Base-by-base conservation (phyloP, 2,113 vertebrate species). In the Tapirus terrestris region DNA sequence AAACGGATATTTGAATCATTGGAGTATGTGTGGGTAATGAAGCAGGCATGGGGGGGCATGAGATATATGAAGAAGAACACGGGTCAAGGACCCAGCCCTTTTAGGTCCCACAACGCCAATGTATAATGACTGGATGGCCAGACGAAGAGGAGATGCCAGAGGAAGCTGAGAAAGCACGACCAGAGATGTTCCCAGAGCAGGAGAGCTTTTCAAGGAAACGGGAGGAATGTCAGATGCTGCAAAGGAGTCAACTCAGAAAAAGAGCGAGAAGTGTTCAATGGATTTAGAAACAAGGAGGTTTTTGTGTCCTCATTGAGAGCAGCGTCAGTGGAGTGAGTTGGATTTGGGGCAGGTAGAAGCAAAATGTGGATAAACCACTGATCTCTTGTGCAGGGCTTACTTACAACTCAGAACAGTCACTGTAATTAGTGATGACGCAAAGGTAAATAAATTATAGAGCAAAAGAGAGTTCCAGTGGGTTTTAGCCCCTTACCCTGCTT, bases 21-120 rank as follows among this genome's bases (percentile, higher is more conserved):
- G 76, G 4, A 65, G 6, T n/a, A 18, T 1, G 18, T 39, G 79
- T 51, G 43, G 60, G 36, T 65, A 45, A 48, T 31, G 9, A 48
- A 72, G 63, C 43, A 85, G 23, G n/a, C 23, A 3, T 25, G 43
- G 6, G 51, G 17, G 39, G 39, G 3, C 70, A 25, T 65, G 11
- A 33, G 6, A n/a, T 23, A 16, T 33, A 17, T 14, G 11, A 77
- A 51, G 21, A 61, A 12, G 9, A 63, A 43, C 5, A 31, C 21
- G 13, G 17, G 20, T 23, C 0, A 1, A 6, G 33, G 27, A 16
- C 10, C 13, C 11, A 33, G 36, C 6, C 33, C 11, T 61, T 21
- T 21, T 5, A 20, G 51, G 25, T 51, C 45, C 45, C 9, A 25
- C n/a, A 72, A 12, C 5, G 29, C 17, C 39, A 65, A 2, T 10